A percentile compares a stretch with the other conserved stretches of the same genome.
Evolutionary conservation across 2,888 invertebrate genomes (phyloP).

Genomic region (Trachelus tabidus): DNA sequence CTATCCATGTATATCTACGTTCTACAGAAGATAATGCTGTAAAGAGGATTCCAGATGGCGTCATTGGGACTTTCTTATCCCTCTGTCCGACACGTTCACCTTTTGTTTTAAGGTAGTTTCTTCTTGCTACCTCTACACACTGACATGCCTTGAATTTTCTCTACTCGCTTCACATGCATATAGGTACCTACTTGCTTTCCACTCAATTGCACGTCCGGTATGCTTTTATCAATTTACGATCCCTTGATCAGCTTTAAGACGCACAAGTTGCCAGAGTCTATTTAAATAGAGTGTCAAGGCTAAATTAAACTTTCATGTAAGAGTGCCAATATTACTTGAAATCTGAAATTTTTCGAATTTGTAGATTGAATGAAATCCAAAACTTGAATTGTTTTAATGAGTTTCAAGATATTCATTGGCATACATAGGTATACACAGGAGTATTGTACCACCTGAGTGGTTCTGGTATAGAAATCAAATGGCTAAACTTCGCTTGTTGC

Average conservation of each 20-base stretch:
- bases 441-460: too few relatives aligned
- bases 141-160: background rate
- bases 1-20: constrained; percentile 7
- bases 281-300: background rate
- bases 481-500: too few relatives aligned
- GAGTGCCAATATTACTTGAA: background rate
- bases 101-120: constrained; percentile 44
- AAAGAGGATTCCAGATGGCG: constrained; percentile 47
- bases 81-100: constrained; percentile 40
- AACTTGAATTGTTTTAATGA: too few relatives aligned
- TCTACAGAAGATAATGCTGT: constrained; percentile 32
- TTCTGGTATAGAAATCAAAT: too few relatives aligned
- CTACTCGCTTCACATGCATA: background rate
- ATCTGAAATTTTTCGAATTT: background rate
- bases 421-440: too few relatives aligned
- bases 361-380: too few relatives aligned
- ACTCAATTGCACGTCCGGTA: background rate
- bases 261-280: background rate
- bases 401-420: too few relatives aligned
- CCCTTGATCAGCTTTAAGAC: background rate
- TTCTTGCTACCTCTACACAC: constrained; percentile 31
- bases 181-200: background rate
- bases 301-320: background rate
- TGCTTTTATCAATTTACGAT: constrained; percentile 8
- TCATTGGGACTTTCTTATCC: constrained; percentile 45